Conservation (phyloP, 1,140 invertebrate genomes). For the Achatina immaculata region DNA sequence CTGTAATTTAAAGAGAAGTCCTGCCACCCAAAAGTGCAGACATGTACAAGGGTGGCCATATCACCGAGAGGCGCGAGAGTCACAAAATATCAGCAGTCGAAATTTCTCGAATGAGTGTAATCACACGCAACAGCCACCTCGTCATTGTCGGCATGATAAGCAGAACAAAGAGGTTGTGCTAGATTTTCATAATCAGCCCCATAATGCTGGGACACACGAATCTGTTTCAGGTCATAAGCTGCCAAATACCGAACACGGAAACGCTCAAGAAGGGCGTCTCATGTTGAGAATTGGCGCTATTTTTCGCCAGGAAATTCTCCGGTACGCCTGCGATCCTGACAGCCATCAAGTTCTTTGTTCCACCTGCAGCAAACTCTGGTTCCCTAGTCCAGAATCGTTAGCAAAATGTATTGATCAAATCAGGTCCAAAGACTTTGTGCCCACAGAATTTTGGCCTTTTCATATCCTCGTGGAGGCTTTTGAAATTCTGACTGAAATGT, state of each 20-base stretch:
- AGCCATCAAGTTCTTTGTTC: constrained; percentile 1
- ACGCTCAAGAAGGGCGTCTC: not conserved
- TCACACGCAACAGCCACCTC: too few species aligned
- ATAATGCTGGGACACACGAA: too few species aligned
- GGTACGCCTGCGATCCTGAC: not conserved
- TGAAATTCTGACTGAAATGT: not conserved
- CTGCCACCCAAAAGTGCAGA: too few species aligned
- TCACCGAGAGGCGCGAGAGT: too few species aligned
- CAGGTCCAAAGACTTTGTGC: not conserved
- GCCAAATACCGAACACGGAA: not conserved
- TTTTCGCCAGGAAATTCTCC: not conserved
- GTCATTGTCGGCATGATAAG: too few species aligned
- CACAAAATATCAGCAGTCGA: too few species aligned
- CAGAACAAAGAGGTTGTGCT: too few species aligned
- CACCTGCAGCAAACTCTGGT: not conserved
- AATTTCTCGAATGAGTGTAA: too few species aligned
- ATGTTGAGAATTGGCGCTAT: not conserved
- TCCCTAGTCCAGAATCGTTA: not conserved
- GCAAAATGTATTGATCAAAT: not conserved
- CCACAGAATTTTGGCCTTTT: not conserved
- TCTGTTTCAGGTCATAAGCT: too few species aligned
- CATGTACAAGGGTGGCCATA: too few species aligned
- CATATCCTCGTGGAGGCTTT: not conserved
- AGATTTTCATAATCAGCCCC: too few species aligned
- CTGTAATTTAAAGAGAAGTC: too few species aligned